phyloP scores from a whole-genome alignment of 2,797 vertebrate genomes.

The Notolabrus celidotus region DNA sequence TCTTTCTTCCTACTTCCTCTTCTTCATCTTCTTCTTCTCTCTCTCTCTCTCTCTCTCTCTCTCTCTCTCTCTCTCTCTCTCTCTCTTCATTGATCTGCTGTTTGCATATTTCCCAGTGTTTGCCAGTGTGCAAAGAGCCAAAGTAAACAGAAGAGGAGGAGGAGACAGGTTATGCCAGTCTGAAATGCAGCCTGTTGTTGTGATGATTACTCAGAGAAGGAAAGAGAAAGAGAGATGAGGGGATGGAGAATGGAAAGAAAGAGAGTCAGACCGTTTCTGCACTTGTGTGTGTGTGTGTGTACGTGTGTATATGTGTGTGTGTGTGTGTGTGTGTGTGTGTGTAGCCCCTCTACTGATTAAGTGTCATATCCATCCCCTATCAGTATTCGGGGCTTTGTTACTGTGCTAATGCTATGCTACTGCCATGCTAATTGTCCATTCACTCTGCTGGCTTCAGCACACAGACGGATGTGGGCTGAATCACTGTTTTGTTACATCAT shows the following conservation, averaged over 20 bases:
- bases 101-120: conserved; percentile 36
- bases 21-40: background rate
- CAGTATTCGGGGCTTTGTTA: conserved; percentile 36
- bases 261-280: background rate
- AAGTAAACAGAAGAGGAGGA: conserved; percentile 45
- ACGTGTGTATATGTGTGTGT: background rate
- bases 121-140: conserved; percentile 25
- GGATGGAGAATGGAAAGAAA: too few relatives aligned
- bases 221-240: background rate
- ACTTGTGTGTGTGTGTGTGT: background rate
- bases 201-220: conserved; percentile 15
- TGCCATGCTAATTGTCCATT: conserved; percentile 63
- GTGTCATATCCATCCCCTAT: conserved; percentile 26
- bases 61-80: background rate
- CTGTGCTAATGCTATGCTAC: conserved; percentile 62
- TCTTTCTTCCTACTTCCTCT: background rate
- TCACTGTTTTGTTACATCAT: conserved; percentile 28
- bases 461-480: conserved; percentile 30
- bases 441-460: conserved; percentile 45
- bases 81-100: conserved; percentile 26
- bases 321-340: background rate
- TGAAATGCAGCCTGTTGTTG: conserved; percentile 29
- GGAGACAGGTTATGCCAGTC: conserved; percentile 12
- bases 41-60: background rate
- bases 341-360: conserved; percentile 1